Conservation (phyloP, 2,797 vertebrate genomes). For the Phalloptychus januarius region DNA sequence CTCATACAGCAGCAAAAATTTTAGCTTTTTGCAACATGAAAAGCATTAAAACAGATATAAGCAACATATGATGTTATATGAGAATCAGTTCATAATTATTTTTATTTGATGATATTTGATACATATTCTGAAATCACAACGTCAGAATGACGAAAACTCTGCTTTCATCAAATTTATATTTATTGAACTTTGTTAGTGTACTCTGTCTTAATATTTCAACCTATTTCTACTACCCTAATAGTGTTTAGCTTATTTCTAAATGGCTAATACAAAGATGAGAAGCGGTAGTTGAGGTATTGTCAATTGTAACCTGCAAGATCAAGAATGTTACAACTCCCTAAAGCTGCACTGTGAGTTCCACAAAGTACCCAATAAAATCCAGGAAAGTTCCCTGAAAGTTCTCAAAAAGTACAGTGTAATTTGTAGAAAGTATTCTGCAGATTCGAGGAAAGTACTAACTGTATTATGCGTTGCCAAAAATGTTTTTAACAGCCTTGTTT, state of each 20-base stretch:
- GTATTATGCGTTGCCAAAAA: conserved; percentile 12
- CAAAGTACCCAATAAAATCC: background rate
- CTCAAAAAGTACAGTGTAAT: background rate
- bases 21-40: conserved; percentile 75
- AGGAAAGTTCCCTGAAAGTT: background rate
- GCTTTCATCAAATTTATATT: background rate
- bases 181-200: background rate
- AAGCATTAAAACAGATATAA: conserved; percentile 69
- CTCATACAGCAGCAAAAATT: conserved; percentile 52
- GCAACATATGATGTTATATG: conserved; percentile 26
- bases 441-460: background rate
- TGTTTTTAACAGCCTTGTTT: conserved; percentile 37
- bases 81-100: background rate
- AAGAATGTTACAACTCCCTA: background rate
- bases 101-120: background rate
- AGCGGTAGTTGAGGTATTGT: background rate
- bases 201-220: background rate
- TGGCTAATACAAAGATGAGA: background rate
- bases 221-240: background rate
- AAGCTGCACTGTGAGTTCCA: background rate
- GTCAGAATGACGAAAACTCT: background rate
- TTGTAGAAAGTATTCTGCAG: background rate
- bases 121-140: background rate
- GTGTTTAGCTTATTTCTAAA: background rate
- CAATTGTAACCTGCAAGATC: background rate